These are phyloP conservation scores for Macrotis lagotis DNA, from an alignment of 2,113 vertebrate species.

Conservation along the genomic window DNA sequence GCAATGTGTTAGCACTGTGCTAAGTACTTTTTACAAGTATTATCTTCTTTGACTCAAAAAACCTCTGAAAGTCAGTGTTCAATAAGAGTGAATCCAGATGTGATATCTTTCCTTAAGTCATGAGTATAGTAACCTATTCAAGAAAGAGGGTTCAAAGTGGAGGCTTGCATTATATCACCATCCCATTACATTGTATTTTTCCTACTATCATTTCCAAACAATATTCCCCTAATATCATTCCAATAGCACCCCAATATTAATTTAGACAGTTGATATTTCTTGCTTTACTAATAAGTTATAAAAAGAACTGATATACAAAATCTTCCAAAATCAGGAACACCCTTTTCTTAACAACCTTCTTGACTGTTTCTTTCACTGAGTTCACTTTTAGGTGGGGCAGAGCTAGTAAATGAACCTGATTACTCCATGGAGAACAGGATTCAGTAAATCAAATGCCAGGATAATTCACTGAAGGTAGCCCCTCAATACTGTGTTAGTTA, in stretches of 20 bases:
- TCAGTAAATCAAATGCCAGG: neutral
- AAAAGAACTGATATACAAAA: neutral
- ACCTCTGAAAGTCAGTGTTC: neutral
- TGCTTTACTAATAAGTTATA: neutral
- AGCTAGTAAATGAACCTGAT: neutral
- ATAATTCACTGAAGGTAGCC: neutral
- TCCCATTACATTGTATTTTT: neutral
- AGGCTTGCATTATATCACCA: too few species aligned
- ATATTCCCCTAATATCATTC: neutral
- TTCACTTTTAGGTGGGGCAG: neutral
- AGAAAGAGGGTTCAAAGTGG: neutral
- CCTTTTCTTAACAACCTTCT: neutral
- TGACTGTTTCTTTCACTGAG: neutral
- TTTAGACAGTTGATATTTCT: neutral
- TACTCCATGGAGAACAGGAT: neutral
- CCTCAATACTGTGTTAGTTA: neutral
- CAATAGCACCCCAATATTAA: neutral
- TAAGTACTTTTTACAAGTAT: neutral
- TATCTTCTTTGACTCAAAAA: neutral
- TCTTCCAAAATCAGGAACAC: neutral
- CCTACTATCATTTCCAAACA: neutral
- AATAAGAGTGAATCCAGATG: neutral
- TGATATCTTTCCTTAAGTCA: neutral
- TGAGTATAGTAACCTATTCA: neutral
- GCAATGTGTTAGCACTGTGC: neutral